Base-by-base conservation (phyloP, 2,797 vertebrate genomes). In the Anableps anableps region DNA sequence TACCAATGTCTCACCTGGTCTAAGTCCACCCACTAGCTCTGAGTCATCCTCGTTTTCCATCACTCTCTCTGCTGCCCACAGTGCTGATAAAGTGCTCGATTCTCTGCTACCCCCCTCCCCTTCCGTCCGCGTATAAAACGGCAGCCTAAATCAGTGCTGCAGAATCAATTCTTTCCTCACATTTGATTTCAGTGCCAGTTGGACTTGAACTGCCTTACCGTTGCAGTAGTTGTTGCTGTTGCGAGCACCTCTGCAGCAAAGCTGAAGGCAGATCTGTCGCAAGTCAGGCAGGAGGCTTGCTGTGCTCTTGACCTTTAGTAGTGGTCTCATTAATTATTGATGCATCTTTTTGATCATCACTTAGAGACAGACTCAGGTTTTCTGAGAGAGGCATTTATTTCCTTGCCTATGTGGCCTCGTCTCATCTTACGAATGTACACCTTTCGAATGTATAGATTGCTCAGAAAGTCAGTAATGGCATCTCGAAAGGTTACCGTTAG, bases 21-120 rank as follows among this genome's bases (percentile, higher is more conserved):
- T 91, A 88, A 88, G 75, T 94, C 89, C 90, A 79, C 93, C 93
- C 93, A 93, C 93, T 83, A 58, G 81, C 82, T 92, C 92, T 94
- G 92, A 93, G 85, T 94, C 92, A 92, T 90, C 87, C 87, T 86
- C 84, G 74, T 79, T 88, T 86, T 88, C 83, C 79, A 83, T 85
- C 84, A 74, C 88, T 86, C 88, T 85, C 86, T 88, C 76, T 38
- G 72, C 91, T 91, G 91, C 92, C 93, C 92, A 94, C 93, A 88
- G 79, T 80, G 87, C 91, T 85, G 88, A 90, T 90, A 81, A 89
- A 90, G 82, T 83, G 77, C 83, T 80, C 41, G 50, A 85, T 86
- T 90, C 75, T 84, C 80, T 76, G 77, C 76, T 51, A 47, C 58
- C 74, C 55, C 19, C 58, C 21, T 17, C 29, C 13, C 14, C 41